Evolutionary conservation across 2,113 vertebrate genomes (phyloP), one percentile per base, ranked within the genome.

Genomic region (Panthera uncia): DNA sequence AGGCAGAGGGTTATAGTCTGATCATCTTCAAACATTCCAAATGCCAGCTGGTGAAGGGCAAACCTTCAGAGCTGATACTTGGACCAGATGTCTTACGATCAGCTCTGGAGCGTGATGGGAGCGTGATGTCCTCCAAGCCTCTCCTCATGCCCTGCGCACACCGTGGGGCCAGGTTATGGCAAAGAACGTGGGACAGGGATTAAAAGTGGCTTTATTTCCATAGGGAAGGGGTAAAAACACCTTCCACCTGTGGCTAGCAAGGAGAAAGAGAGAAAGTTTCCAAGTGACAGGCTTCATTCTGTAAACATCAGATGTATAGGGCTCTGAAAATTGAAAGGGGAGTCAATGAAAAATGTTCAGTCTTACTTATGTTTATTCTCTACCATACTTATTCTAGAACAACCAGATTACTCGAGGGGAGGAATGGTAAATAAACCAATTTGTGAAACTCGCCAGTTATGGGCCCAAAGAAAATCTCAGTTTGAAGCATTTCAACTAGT

Each of bases 361-460:
- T 71, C 16, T 38, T 68, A 91, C 18, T 95, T 95, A 41, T 55
- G 65, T 93, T 95, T 94, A 19, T 83, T 91, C 74, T 93, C 36
- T 91, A n/a, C 27, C 23, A 83, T 89, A 80, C 86, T 91, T 89
- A 76, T 81, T 93, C 66, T n/a, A 71, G 76, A 91, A 84, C 13
- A 88, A 91, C 25, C 16, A 95, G 55, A 94, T 94, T 95, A 96
- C 27, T 82, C 23, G 66, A 88, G n/a, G 38, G 45, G 33, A 82
- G 38, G 18, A 95, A 92, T 11, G 88, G 21, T 87, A 97, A 97
- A 95, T 85, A 89, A 89, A 74, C 14, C 41, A 92, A 71, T 93
- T 71, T 89, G 63, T 85, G 74, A 96, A 89, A 97, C n/a, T 74
- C 79, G 25, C n/a, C 94, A 87, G 38, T 91, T 93, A 73, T 13